Evolutionary conservation across 2,888 invertebrate species (phyloP).

Genomic region (Lasioglossum lativentre): DNA sequence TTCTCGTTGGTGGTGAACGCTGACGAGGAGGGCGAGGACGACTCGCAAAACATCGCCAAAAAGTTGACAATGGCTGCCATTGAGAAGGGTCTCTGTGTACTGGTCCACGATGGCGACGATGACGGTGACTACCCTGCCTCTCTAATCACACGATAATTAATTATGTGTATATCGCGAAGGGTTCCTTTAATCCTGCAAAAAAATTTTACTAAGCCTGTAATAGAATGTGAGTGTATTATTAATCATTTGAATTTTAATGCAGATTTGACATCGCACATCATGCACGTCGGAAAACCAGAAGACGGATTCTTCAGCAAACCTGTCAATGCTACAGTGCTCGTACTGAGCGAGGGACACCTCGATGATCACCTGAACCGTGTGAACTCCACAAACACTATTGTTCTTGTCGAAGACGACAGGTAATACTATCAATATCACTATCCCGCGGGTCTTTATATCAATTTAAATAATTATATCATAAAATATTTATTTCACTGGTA

Average conservation of each 20-base stretch:
- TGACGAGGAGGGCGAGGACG: slow-evolving; percentile 76
- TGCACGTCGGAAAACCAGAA: slow-evolving; percentile 79
- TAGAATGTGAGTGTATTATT: no score
- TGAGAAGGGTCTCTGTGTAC: slow-evolving; percentile 76
- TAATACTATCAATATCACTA: slow-evolving; percentile 40
- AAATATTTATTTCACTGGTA: no score
- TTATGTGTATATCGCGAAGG: background rate
- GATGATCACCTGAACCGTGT: slow-evolving; percentile 72
- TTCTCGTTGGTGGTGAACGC: slow-evolving; percentile 77
- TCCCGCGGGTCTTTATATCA: no score
- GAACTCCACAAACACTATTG: slow-evolving; percentile 73
- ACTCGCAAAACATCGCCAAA: slow-evolving; percentile 79
- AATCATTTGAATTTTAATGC: background rate
- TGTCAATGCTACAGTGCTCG: slow-evolving; percentile 76
- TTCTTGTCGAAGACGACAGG: slow-evolving; percentile 80
- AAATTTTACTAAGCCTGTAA: no score
- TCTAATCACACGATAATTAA: background rate
- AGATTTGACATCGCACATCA: slow-evolving; percentile 77
- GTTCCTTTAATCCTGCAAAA: background rate
- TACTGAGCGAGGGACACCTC: slow-evolving; percentile 79
- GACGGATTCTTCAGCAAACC: slow-evolving; percentile 71
- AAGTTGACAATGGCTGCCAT: slow-evolving; percentile 79
- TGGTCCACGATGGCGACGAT: slow-evolving; percentile 75
- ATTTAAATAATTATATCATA: no score
- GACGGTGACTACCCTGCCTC: slow-evolving; percentile 60